These are phyloP conservation scores for Rhagoletis zephyria DNA, from an alignment of 1,140 invertebrate genomes.

Conservation along the genomic window DNA sequence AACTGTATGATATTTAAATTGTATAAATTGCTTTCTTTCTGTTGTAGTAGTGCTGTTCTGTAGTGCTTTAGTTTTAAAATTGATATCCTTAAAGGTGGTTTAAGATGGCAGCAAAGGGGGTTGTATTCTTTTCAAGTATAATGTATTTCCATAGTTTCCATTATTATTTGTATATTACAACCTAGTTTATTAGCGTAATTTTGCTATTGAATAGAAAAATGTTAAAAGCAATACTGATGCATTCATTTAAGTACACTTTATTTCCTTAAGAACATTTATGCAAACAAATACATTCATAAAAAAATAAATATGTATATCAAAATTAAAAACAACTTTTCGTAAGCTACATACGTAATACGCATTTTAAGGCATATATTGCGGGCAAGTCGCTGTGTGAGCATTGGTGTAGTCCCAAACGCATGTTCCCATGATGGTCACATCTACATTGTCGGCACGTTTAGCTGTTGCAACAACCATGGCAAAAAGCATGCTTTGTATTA, in stretches of 20 bases:
- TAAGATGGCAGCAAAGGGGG: too few species aligned
- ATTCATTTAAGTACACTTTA: constrained; percentile 14
- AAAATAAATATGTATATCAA: neutral
- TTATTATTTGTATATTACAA: neutral
- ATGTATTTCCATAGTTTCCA: neutral
- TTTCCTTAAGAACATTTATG: constrained; percentile 9
- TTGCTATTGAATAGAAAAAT: constrained; percentile 22
- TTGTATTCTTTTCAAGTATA: too few species aligned
- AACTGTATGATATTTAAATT: constrained; percentile 27
- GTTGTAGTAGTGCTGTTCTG: too few species aligned
- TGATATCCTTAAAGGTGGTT: neutral
- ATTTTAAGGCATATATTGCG: constrained; percentile 14
- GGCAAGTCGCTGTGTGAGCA: neutral
- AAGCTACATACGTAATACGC: neutral
- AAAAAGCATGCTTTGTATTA: too few species aligned
- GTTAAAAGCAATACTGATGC: constrained; percentile 19
- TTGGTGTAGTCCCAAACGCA: too few species aligned
- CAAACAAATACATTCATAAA: neutral
- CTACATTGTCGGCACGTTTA: too few species aligned
- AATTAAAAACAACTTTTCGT: neutral
- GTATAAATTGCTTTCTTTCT: neutral
- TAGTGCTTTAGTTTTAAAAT: constrained; percentile 36
- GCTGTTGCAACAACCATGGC: too few species aligned
- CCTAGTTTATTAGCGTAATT: constrained; percentile 28
- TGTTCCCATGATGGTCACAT: too few species aligned